Evolutionary conservation across 2,888 invertebrate species (phyloP).

Genomic region (Cephonodes hylas): DNA sequence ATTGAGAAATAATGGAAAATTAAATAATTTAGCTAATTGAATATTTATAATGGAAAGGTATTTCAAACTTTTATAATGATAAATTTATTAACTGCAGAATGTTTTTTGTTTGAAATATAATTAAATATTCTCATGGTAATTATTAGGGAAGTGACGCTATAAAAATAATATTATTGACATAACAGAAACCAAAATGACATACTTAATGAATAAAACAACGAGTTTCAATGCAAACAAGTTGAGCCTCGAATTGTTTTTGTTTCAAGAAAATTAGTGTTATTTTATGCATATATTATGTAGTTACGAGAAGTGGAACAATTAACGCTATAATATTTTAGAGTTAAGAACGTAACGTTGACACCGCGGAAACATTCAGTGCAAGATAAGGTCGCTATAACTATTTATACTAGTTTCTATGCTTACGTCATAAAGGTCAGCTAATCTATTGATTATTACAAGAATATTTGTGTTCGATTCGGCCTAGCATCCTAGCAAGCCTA

Average conservation of each 20-base stretch:
- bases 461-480: background rate
- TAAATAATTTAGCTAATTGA: too few species aligned
- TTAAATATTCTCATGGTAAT: background rate
- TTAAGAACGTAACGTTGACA: slow-evolving; percentile 27
- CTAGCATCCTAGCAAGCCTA: background rate
- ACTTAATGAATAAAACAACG: background rate
- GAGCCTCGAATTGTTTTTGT: background rate
- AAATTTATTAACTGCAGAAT: too few species aligned
- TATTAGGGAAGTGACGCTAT: background rate
- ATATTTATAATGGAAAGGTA: too few species aligned
- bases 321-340: background rate
- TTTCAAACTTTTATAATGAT: too few species aligned
- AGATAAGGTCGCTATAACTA: slow-evolving; percentile 58
- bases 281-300: slow-evolving; percentile 1
- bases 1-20: too few species aligned
- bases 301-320: slow-evolving; percentile 6
- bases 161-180: background rate
- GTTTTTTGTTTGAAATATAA: background rate
- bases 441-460: background rate
- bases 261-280: background rate
- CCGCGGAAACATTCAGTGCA: slow-evolving; percentile 67
- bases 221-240: slow-evolving; percentile 4
- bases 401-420: slow-evolving; percentile 39
- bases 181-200: background rate
- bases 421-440: slow-evolving; percentile 10